phyloP scores from a whole-genome alignment of 2,888 invertebrate genomes.

The Pelosia muscerda region DNA sequence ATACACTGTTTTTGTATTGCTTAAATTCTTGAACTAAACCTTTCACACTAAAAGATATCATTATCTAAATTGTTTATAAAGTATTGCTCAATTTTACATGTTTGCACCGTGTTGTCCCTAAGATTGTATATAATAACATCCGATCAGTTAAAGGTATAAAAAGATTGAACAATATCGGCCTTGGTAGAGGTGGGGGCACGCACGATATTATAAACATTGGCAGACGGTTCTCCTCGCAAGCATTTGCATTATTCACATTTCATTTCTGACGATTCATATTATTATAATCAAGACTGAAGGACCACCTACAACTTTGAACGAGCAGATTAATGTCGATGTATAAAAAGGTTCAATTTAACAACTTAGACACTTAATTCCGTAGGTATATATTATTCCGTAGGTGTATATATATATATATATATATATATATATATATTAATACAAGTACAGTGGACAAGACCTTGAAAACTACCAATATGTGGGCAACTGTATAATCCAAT shows the following conservation, averaged over 20 bases:
- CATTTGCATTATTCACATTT: slow-evolving; percentile 46
- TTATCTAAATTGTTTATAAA: not conserved
- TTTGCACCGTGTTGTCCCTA: not conserved
- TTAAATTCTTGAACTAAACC: not conserved
- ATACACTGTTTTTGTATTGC: not conserved
- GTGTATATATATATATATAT: too few species aligned
- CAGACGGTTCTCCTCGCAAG: slow-evolving; percentile 34
- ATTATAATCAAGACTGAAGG: slow-evolving; percentile 9
- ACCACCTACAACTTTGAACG: slow-evolving; percentile 1
- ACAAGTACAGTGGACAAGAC: not conserved
- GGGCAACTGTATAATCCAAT: not conserved
- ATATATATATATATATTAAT: not conserved
- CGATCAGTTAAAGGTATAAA: slow-evolving; percentile 39
- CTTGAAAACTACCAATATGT: not conserved
- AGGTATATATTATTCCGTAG: too few species aligned
- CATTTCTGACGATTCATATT: slow-evolving; percentile 36
- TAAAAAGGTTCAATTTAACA: not conserved
- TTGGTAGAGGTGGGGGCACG: slow-evolving; percentile 48
- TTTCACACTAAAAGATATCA: not conserved
- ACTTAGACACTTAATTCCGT: not conserved
- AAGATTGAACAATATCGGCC: slow-evolving; percentile 43
- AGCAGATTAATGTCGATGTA: not conserved
- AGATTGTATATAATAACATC: slow-evolving; percentile 26
- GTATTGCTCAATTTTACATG: not conserved
- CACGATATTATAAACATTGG: slow-evolving; percentile 52